Evolutionary conservation across 2,113 vertebrate species (phyloP), one percentile per base, ranked within the genome.

Genomic region (Helogale parvula): DNA sequence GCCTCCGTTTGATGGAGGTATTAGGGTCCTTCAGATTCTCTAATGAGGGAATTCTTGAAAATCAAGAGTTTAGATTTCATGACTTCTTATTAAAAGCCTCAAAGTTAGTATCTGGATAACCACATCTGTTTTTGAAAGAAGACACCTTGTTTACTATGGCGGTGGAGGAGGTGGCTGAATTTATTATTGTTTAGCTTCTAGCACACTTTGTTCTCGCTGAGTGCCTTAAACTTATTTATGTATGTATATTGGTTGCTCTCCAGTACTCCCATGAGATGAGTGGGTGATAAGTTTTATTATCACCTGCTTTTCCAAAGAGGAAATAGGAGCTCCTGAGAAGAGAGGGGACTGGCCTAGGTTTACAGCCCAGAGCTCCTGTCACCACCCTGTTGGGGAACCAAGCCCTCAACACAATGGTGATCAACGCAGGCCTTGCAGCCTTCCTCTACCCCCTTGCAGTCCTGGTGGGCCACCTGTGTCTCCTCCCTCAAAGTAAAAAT

Each of bases 251-350:
- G 72, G 84, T 47, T 89, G 96, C 87, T 96, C 89, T 92, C 83
- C 9, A 74, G 84, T 83, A 82, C 83, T 97, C 97, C 94, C 95
- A 35, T 65, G 96, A 77, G 96, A 97, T 65, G 92, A 96, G 94
- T 90, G 96, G 91, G 97, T 96, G 96, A 97, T 96, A 95, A 87
- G 92, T 96, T 97, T 96, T 97, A 77, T 93, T 85, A 94, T 92
- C 72, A 86, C 45, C 92, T 96, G 93, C 60, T 92, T 96, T 96
- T 88, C 93, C 95, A 68, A 52, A 1, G 71, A 90, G 52, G 71
- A 57, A 94, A 63, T 0, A 9, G 77, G 65, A 90, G 92, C 66
- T 95, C 79, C 71, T 54, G 79, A 50, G 80, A 66, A 57, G 77
- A 79, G 74, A 72, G 85, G 27, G 45, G 38, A 66, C 47, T 57